These are phyloP conservation scores for Ia io DNA, from an alignment of 2,113 vertebrate genomes.

Conservation along the genomic window DNA sequence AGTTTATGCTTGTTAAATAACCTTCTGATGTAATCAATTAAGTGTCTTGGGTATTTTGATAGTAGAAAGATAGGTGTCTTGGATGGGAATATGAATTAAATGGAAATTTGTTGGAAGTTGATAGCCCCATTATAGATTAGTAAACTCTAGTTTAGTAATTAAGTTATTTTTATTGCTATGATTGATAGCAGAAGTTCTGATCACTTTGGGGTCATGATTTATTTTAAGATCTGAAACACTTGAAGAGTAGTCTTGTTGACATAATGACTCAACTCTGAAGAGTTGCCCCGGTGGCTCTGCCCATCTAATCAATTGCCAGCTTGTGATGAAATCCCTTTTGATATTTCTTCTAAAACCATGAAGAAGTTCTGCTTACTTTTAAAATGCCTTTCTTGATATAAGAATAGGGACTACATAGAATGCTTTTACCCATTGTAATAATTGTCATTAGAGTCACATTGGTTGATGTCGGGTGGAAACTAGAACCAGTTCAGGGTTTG, in stretches of 20 bases:
- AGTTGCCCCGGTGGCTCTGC: not conserved
- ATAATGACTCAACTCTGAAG: not conserved
- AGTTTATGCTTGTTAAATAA: not conserved
- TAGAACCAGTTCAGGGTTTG: not conserved
- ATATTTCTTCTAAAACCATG: not conserved
- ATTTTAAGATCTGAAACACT: not conserved
- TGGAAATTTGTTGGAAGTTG: not conserved
- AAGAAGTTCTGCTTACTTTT: not conserved
- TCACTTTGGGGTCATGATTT: slow-evolving; percentile 4
- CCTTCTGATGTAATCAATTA: not conserved
- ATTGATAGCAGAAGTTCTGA: not conserved
- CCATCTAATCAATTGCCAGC: not conserved
- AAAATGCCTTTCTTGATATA: not conserved
- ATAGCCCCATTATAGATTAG: not conserved
- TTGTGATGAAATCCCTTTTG: not conserved
- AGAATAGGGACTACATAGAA: not conserved
- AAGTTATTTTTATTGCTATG: not conserved
- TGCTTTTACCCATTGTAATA: not conserved
- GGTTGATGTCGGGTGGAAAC: not conserved
- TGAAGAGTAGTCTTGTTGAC: not conserved
- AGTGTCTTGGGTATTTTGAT: not conserved
- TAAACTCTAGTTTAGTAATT: not conserved
- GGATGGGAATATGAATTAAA: not conserved
- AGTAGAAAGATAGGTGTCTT: slow-evolving; percentile 1
- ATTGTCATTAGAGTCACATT: not conserved